These are phyloP conservation scores for Fissipunctia ypsillon DNA, from an alignment of 2,888 invertebrate genomes.

Conservation along the genomic window DNA sequence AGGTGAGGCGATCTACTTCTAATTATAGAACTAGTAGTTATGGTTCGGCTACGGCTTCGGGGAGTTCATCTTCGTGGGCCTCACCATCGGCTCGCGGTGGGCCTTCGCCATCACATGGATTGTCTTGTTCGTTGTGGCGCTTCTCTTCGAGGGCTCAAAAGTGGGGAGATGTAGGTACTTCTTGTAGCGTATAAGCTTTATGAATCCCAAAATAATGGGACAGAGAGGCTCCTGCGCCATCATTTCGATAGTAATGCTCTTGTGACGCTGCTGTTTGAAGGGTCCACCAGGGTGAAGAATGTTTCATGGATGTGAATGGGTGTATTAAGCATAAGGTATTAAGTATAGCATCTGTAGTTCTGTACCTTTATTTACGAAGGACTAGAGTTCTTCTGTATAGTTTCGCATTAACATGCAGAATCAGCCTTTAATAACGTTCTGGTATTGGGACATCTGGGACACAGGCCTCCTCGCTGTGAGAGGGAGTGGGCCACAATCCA, in stretches of 20 bases:
- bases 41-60: conserved; percentile 92
- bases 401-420: background rate
- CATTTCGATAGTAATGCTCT: background rate
- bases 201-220: background rate
- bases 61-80: conserved; percentile 92
- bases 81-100: conserved; percentile 88
- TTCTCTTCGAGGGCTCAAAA: conserved; percentile 91
- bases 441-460: background rate
- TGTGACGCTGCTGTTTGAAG: background rate
- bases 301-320: background rate
- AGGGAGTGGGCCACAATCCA: background rate
- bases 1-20: conserved; percentile 77
- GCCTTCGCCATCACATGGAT: conserved; percentile 91
- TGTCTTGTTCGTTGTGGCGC: conserved; percentile 90
- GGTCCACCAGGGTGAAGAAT: background rate
- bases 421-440: background rate
- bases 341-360: background rate
- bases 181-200: background rate
- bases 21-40: conserved; percentile 85
- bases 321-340: background rate
- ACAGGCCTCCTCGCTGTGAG: background rate
- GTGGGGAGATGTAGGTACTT: conserved; percentile 61
- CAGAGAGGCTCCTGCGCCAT: background rate
- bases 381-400: background rate
- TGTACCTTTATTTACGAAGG: background rate